Evolutionary conservation across 2,797 vertebrate genomes (phyloP).

Genomic region (Enteromius viviparus): DNA sequence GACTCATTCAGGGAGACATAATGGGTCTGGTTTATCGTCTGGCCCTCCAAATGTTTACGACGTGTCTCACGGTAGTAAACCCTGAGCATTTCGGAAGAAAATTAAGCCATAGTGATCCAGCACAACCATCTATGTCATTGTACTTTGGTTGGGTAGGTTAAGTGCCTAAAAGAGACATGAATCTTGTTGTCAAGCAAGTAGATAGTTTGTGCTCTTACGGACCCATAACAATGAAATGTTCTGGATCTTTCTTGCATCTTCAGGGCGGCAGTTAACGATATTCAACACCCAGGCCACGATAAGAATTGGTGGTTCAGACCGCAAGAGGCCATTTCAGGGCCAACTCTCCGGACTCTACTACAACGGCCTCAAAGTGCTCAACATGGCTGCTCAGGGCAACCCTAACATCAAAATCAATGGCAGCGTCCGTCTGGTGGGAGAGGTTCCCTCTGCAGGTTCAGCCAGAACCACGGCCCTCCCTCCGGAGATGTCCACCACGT

Average conservation of each 20-base stretch:
- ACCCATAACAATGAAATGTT: slow-evolving; percentile 28
- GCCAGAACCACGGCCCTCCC: slow-evolving; percentile 89
- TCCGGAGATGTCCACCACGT: slow-evolving; percentile 93
- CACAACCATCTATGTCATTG: slow-evolving; percentile 16
- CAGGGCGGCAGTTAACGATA: slow-evolving; percentile 98
- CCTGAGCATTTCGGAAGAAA: slow-evolving; percentile 19
- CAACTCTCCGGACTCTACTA: slow-evolving; percentile 98
- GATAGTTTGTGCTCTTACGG: background rate
- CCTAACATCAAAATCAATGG: slow-evolving; percentile 94
- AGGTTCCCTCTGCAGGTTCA: slow-evolving; percentile 88
- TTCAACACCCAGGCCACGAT: slow-evolving; percentile 99
- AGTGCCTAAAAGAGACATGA: slow-evolving; percentile 43
- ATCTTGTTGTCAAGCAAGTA: slow-evolving; percentile 26
- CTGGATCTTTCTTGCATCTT: slow-evolving; percentile 60
- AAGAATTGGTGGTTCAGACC: slow-evolving; percentile 92
- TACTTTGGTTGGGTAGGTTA: slow-evolving; percentile 4
- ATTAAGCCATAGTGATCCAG: slow-evolving; percentile 24
- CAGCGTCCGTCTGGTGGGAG: slow-evolving; percentile 95
- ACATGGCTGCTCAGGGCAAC: slow-evolving; percentile 95
- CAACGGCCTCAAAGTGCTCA: slow-evolving; percentile 95
- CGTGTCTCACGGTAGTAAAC: slow-evolving; percentile 40
- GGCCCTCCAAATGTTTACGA: slow-evolving; percentile 48
- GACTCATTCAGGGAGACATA: slow-evolving; percentile 38
- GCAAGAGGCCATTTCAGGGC: slow-evolving; percentile 93
- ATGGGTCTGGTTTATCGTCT: slow-evolving; percentile 49